These are phyloP conservation scores for Oncorhynchus tshawytscha DNA, from an alignment of 2,113 vertebrate genomes.

Conservation along the genomic window DNA sequence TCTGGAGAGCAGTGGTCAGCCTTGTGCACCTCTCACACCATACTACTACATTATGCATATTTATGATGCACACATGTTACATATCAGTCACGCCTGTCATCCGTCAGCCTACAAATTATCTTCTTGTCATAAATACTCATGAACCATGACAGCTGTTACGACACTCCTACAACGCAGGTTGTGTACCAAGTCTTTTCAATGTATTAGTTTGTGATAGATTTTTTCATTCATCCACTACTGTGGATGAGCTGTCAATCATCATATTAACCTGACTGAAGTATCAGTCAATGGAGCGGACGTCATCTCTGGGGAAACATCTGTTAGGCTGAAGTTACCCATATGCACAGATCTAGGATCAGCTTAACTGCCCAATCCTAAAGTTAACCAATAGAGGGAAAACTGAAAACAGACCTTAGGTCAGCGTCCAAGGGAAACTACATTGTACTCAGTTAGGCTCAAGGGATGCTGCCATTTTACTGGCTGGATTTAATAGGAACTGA, in stretches of 20 bases:
- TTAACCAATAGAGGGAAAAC: no score
- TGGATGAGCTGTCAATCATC: neutral
- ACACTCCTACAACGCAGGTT: neutral
- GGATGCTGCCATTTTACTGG: neutral
- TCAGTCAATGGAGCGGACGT: neutral
- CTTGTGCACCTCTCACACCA: neutral
- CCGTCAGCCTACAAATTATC: neutral
- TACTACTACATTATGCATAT: no score
- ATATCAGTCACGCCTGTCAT: neutral
- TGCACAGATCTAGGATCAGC: neutral
- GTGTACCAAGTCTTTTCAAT: neutral
- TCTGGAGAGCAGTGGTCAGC: neutral
- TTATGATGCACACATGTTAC: no score
- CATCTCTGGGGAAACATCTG: neutral
- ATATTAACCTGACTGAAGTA: neutral
- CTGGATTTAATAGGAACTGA: no score
- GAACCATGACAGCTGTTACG: neutral
- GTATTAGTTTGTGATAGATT: neutral
- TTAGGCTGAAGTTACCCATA: neutral
- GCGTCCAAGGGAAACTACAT: no score
- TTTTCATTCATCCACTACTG: neutral
- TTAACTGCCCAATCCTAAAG: neutral
- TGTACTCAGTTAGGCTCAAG: neutral
- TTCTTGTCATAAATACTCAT: neutral
- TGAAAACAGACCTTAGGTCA: neutral